phyloP scores from a whole-genome alignment of 1,140 invertebrate species.

The Thaumetopoea pityocampa region DNA sequence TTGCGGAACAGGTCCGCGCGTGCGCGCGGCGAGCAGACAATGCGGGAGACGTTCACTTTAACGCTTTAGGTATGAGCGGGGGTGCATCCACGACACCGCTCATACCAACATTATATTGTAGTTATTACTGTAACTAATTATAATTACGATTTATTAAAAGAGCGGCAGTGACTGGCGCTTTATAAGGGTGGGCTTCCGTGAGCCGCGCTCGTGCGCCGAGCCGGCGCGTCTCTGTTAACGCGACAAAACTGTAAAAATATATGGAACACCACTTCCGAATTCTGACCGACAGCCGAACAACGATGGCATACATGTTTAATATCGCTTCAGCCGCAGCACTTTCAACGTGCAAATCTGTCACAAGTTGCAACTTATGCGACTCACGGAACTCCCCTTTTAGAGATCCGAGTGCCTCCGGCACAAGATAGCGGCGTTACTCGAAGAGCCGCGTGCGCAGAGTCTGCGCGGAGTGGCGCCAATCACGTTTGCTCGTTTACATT shows the following conservation, averaged over 20 bases:
- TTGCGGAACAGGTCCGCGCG: neutral
- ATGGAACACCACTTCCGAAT: too few relatives aligned
- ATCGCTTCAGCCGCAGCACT: too few relatives aligned
- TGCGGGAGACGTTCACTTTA: slow-evolving; percentile 63
- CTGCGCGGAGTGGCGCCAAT: slow-evolving; percentile 21
- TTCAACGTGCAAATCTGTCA: too few relatives aligned
- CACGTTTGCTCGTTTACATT: slow-evolving; percentile 39
- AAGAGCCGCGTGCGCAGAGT: slow-evolving; percentile 17
- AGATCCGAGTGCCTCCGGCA: too few relatives aligned
- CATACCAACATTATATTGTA: slow-evolving; percentile 75
- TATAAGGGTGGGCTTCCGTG: slow-evolving; percentile 4
- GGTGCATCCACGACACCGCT: slow-evolving; percentile 71
- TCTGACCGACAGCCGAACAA: too few relatives aligned
- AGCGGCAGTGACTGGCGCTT: slow-evolving; percentile 14
- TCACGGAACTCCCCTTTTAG: too few relatives aligned
- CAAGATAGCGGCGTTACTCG: neutral
- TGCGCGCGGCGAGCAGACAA: slow-evolving; percentile 40
- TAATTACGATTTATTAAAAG: slow-evolving; percentile 51
- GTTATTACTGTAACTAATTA: slow-evolving; percentile 68
- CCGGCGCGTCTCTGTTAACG: too few relatives aligned
- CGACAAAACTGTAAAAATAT: too few relatives aligned
- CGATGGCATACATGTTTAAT: too few relatives aligned
- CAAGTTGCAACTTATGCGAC: too few relatives aligned
- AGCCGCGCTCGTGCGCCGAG: too few relatives aligned
- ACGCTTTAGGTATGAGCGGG: slow-evolving; percentile 75